Conservation (phyloP, 2,888 invertebrate genomes). For the Piscicola geometra region DNA sequence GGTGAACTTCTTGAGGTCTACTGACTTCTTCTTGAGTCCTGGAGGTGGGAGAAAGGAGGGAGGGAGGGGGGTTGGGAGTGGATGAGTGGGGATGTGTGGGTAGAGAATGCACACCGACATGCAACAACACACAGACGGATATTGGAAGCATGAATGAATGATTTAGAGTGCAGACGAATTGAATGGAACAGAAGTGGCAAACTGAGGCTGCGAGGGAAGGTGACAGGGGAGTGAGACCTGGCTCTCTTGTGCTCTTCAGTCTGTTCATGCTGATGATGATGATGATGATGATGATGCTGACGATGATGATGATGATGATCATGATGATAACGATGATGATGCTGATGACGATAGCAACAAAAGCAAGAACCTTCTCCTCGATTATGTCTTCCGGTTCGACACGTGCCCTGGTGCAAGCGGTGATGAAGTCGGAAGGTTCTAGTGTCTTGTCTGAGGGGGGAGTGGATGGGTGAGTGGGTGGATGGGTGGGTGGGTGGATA, state of each 20-base stretch:
- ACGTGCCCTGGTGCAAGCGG: conserved; percentile 50
- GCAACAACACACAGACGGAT: no score
- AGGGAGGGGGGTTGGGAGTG: no score
- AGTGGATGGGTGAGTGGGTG: neutral
- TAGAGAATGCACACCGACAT: no score
- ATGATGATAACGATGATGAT: no score
- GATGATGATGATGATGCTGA: no score
- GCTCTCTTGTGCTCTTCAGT: conserved; percentile 30
- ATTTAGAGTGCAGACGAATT: no score
- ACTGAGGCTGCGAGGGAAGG: neutral
- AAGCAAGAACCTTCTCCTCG: neutral
- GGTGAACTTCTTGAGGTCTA: neutral
- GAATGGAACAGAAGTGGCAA: no score
- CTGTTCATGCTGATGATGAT: neutral
- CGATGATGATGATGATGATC: no score
- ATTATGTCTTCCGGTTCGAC: conserved; percentile 38
- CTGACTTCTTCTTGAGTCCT: neutral
- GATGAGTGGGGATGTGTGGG: no score
- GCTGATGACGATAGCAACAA: no score
- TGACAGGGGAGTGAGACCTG: conserved; percentile 27
- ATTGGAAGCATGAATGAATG: no score
- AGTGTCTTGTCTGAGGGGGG: neutral
- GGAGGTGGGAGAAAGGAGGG: neutral
- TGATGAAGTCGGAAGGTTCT: conserved; percentile 50
- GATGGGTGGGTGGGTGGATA: no score